phyloP scores from a whole-genome alignment of 2,888 invertebrate species.

The Hypomecis atomaria region DNA sequence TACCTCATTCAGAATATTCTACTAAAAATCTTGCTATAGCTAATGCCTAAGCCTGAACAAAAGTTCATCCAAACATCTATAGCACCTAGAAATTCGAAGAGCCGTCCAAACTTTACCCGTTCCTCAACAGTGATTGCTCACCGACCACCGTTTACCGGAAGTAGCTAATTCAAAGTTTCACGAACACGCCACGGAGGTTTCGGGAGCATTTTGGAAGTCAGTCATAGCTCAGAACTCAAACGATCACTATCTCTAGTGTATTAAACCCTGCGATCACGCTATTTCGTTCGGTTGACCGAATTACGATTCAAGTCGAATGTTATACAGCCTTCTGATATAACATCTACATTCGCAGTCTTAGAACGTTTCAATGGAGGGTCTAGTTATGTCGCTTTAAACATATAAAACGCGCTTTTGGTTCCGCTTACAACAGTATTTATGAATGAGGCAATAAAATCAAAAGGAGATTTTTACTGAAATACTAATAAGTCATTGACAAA shows the following conservation, averaged over 20 bases:
- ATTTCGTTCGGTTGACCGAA: neutral
- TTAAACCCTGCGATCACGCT: neutral
- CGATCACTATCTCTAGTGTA: constrained; percentile 5
- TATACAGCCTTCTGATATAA: neutral
- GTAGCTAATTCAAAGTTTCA: constrained; percentile 34
- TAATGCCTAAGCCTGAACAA: constrained; percentile 11
- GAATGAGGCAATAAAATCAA: too few species aligned
- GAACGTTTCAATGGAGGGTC: too few species aligned
- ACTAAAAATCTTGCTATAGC: neutral
- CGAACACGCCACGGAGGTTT: constrained; percentile 35
- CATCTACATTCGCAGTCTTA: neutral
- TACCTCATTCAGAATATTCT: neutral
- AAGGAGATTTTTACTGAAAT: too few species aligned
- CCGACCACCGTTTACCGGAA: constrained; percentile 33
- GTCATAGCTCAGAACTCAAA: constrained; percentile 33
- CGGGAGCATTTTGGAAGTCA: constrained; percentile 43
- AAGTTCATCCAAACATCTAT: constrained; percentile 19
- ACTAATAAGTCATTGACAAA: too few species aligned
- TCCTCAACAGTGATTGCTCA: constrained; percentile 28
- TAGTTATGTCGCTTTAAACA: too few species aligned
- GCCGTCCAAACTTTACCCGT: constrained; percentile 37
- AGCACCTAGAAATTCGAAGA: constrained; percentile 33
- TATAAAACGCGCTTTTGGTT: too few species aligned
- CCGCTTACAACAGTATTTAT: too few species aligned
- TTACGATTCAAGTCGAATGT: neutral